These are phyloP conservation scores for Leucoraja ocellata DNA, from an alignment of 2,797 vertebrate species.

Conservation along the genomic window DNA sequence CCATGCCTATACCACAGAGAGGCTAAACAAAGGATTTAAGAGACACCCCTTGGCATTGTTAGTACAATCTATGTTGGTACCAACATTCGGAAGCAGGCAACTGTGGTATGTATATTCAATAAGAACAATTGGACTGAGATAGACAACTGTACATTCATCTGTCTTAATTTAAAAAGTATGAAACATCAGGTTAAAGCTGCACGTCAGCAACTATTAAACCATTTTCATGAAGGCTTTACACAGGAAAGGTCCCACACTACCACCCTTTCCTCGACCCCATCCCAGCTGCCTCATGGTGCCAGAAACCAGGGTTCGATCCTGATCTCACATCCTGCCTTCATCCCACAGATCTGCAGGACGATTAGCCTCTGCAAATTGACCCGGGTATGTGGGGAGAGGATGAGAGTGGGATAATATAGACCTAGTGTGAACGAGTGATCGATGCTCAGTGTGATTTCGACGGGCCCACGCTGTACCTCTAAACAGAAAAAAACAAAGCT, in stretches of 20 bases:
- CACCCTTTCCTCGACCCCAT: too few species aligned
- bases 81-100: not conserved
- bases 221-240: not conserved
- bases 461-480: too few species aligned
- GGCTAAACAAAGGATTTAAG: not conserved
- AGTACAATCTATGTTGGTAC: not conserved
- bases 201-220: not conserved
- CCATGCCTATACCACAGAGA: not conserved
- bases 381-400: too few species aligned
- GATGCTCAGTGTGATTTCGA: too few species aligned
- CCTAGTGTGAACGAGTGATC: too few species aligned
- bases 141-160: not conserved
- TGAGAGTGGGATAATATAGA: too few species aligned
- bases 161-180: not conserved
- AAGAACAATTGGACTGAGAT: not conserved
- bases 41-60: not conserved
- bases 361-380: too few species aligned
- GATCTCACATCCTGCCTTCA: too few species aligned
- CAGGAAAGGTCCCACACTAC: not conserved
- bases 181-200: not conserved
- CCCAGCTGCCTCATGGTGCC: too few species aligned
- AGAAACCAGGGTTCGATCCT: too few species aligned
- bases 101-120: not conserved
- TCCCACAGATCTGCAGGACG: too few species aligned
- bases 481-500: too few species aligned